A percentile compares a stretch with the other conserved stretches of the same genome.
Conservation (phyloP, 2,797 vertebrate genomes). For the Clangula hyemalis region DNA sequence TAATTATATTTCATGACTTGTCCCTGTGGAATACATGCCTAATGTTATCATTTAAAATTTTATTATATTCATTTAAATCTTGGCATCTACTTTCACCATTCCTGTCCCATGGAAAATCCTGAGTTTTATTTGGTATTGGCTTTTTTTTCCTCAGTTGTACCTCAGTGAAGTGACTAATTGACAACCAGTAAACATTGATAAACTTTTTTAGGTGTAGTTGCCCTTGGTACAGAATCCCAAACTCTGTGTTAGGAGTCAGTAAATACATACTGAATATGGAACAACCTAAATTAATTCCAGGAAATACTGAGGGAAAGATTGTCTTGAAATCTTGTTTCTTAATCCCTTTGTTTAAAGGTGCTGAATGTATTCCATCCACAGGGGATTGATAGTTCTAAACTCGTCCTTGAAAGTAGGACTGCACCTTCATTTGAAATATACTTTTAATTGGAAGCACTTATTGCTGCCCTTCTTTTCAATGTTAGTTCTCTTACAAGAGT, state of each 20-base stretch:
- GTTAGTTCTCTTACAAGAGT: neutral
- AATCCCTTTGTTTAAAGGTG: neutral
- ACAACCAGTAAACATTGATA: neutral
- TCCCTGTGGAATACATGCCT: neutral
- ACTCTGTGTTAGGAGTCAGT: neutral
- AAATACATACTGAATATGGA: neutral
- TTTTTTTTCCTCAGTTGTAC: neutral
- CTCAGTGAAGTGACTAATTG: neutral
- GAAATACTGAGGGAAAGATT: neutral
- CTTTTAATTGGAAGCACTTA: neutral
- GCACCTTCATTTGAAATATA: neutral
- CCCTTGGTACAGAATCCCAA: neutral
- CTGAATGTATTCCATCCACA: neutral
- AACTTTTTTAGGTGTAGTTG: neutral
- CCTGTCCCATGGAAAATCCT: neutral
- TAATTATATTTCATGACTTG: slow-evolving; percentile 44
- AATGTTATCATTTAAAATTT: neutral
- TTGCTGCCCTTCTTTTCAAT: neutral
- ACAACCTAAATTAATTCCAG: neutral
- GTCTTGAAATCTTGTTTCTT: neutral
- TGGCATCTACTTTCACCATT: neutral
- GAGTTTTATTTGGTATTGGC: neutral
- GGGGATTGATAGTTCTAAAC: neutral
- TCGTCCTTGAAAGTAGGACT: neutral
- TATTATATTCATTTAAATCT: slow-evolving; percentile 1